A percentile compares a stretch with the other conserved stretches of the same genome.
phyloP scores from a whole-genome alignment of 2,888 invertebrate species.

The Oscheius myriophilus region DNA sequence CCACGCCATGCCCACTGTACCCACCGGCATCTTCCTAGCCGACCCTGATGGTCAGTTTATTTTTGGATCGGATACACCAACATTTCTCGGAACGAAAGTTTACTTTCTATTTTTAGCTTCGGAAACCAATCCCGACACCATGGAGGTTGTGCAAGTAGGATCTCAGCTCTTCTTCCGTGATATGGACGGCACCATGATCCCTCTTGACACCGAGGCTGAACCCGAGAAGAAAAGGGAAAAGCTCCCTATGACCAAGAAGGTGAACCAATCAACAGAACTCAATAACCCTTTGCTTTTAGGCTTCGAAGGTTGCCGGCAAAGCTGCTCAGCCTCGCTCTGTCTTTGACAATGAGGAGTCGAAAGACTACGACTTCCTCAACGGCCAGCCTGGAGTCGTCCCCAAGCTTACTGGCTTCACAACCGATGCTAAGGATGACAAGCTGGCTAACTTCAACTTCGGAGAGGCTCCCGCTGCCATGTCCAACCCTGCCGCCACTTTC shows the following conservation, averaged over 20 bases:
- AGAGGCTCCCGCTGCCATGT: slow-evolving; percentile 46
- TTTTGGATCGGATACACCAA: neutral
- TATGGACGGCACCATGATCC: slow-evolving; percentile 18
- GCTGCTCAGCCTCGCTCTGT: slow-evolving; percentile 16
- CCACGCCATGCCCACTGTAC: slow-evolving; percentile 23
- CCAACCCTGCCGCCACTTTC: slow-evolving; percentile 63
- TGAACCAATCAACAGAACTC: neutral
- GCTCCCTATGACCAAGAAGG: slow-evolving; percentile 38
- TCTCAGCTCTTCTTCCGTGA: slow-evolving; percentile 23
- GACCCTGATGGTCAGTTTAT: slow-evolving; percentile 17
- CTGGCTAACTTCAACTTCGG: slow-evolving; percentile 27
- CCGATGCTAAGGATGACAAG: neutral
- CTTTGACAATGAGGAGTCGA: slow-evolving; percentile 12
- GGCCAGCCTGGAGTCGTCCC: slow-evolving; percentile 29
- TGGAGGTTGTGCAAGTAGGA: slow-evolving; percentile 26
- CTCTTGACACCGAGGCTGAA: slow-evolving; percentile 10
- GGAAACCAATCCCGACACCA: slow-evolving; percentile 25
- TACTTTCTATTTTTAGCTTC: slow-evolving; percentile 5
- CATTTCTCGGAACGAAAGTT: neutral
- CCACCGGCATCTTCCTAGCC: slow-evolving; percentile 23
- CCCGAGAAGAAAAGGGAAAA: slow-evolving; percentile 47
- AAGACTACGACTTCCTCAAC: slow-evolving; percentile 25
- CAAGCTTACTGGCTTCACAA: slow-evolving; percentile 11
- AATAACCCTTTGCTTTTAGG: too few species aligned
- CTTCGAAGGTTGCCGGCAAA: neutral